A percentile compares a stretch with the other conserved stretches of the same genome.
These are phyloP conservation scores for Anolis carolinensis DNA, from an alignment of 2,113 vertebrate species.

Conservation along the genomic window DNA sequence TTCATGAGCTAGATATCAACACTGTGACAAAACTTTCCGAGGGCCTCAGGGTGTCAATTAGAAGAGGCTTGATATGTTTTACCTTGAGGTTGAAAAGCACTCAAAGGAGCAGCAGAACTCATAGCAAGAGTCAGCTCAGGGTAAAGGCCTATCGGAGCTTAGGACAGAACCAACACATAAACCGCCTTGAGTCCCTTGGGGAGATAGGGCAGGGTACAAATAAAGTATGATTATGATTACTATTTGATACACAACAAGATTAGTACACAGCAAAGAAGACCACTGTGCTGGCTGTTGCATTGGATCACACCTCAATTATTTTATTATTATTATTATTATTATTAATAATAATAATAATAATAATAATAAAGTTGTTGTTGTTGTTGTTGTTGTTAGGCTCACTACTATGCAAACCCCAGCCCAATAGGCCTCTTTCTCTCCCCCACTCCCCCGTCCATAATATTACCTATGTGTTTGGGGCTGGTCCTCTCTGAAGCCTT, in stretches of 20 bases:
- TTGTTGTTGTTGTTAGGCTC: too few relatives aligned
- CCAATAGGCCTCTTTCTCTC: background rate
- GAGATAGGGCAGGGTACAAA: too few relatives aligned
- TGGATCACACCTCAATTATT: too few relatives aligned
- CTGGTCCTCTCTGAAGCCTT: constrained; percentile 87
- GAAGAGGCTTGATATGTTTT: rapidly evolving
- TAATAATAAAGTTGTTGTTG: too few relatives aligned
- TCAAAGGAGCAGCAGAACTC: background rate
- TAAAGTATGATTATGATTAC: too few relatives aligned
- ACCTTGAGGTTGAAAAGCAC: rapidly evolving
- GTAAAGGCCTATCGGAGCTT: background rate
- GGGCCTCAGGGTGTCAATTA: background rate
- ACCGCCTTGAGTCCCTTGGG: too few relatives aligned
- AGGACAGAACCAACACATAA: background rate
- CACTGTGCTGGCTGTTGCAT: too few relatives aligned
- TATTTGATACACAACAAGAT: too few relatives aligned
- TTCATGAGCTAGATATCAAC: background rate
- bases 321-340: too few relatives aligned
- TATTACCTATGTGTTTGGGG: constrained; percentile 94
- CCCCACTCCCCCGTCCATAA: too few relatives aligned
- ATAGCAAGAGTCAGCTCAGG: background rate
- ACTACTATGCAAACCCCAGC: background rate
- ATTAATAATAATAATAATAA: too few relatives aligned
- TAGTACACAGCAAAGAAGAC: too few relatives aligned
- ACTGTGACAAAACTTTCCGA: background rate